Evolutionary conservation across 2,888 invertebrate genomes (phyloP), one percentile per base, ranked within the genome.

Genomic region (Nomada goodeniana): DNA sequence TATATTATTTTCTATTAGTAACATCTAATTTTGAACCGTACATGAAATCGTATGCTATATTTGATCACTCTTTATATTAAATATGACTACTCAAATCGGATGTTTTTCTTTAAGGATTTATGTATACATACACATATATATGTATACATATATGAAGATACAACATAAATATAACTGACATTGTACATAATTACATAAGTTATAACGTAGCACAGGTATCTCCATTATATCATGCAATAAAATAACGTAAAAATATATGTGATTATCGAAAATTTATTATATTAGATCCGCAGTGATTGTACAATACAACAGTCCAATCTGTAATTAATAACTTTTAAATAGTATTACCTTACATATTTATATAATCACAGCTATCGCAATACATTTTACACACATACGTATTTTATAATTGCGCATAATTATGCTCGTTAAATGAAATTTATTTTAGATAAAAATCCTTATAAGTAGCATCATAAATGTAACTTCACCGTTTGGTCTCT

Each of bases 401-500:
- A 36, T 36, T 7, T 36, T 36, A 36, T 36, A 36, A 36, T 36
- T 36, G 47, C 2, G 13, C 20, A 0, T 50, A 65, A 50, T 36
- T 36, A 7, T 36, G 36, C 5, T 36, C 36, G 7, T 36, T 36
- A 36, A 36, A 36, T 36, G 36, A 36, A 36, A 36, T 15, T 47
- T 15, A 47, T 47, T 3, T 13, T 47, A 2, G 13, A 47, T 47
- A 47, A 15, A 47, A 47, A 47, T 44, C 18, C 9, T 10, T 13
- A 44, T 52, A 1, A 1, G 10, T n/a, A 11, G 11, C 10, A 10
- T 67, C 84, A 93, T 75, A 90, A 68, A 67, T 93, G 92, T 72
- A 93, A 85, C 90, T 94, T 93, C 44, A 95, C 85, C 10, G 92
- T 88, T 84, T 96, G 93, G 74, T 90, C 92, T 89, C 95, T 95